phyloP scores from a whole-genome alignment of 2,113 vertebrate species.

The Saccopteryx bilineata region DNA sequence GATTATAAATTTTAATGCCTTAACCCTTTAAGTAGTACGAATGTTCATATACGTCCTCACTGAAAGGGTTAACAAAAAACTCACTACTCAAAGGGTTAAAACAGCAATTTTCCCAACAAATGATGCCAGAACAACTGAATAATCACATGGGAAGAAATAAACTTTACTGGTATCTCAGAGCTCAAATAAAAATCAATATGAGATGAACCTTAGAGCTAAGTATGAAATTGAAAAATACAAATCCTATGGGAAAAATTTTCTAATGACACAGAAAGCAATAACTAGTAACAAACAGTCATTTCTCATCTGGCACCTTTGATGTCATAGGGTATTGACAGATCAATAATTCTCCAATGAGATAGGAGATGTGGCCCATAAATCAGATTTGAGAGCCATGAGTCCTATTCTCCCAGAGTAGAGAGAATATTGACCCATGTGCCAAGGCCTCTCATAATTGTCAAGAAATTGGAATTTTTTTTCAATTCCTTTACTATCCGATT shows the following conservation, averaged over 20 bases:
- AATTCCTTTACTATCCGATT: neutral
- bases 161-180: neutral
- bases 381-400: neutral
- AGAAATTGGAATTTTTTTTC: neutral
- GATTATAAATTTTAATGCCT: neutral
- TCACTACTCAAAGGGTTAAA: neutral
- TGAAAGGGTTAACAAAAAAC: too few species aligned
- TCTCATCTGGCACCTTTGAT: neutral
- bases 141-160: neutral
- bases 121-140: neutral
- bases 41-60: too few species aligned
- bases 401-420: neutral
- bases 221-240: neutral
- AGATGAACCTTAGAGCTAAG: neutral
- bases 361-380: neutral
- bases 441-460: neutral
- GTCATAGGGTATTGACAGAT: neutral
- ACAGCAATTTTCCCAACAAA: neutral
- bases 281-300: neutral
- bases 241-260: conserved; percentile 1
- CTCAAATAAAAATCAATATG: neutral
- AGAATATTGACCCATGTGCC: neutral
- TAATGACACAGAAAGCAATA: neutral
- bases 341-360: neutral
- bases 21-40: too few species aligned